Evolutionary conservation across 2,113 vertebrate species (phyloP).

Genomic region (Trematomus loennbergii): DNA sequence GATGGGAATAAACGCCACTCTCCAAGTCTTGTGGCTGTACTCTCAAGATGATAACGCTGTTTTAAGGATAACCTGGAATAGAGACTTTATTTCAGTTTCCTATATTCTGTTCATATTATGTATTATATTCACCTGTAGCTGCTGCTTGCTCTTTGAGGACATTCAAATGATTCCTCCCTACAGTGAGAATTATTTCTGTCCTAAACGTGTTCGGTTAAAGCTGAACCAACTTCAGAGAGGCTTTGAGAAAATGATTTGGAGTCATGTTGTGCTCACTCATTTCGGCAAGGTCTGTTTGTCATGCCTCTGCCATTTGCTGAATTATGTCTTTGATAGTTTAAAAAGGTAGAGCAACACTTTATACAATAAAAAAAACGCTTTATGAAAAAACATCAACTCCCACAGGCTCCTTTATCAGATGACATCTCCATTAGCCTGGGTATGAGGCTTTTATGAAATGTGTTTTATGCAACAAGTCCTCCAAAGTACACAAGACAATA

Average conservation of each 20-base stretch:
- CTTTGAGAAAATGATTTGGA: not conserved
- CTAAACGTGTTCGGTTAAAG: not conserved
- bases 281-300: conserved; percentile 4
- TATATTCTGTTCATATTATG: not conserved
- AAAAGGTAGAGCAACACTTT: not conserved
- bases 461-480: not conserved
- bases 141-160: not conserved
- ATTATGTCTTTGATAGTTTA: not conserved
- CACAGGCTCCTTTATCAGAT: not conserved
- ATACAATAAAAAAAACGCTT: not conserved
- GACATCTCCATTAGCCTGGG: not conserved
- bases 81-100: not conserved
- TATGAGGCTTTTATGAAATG: not conserved
- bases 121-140: not conserved
- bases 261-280: not conserved
- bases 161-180: not conserved
- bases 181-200: not conserved
- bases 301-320: not conserved
- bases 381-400: not conserved
- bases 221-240: not conserved
- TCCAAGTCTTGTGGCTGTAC: not conserved
- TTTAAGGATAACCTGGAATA: not conserved
- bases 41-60: not conserved
- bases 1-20: not conserved
- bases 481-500: too few species aligned